phyloP scores from a whole-genome alignment of 2,113 vertebrate genomes.

The Microtus oregoni region DNA sequence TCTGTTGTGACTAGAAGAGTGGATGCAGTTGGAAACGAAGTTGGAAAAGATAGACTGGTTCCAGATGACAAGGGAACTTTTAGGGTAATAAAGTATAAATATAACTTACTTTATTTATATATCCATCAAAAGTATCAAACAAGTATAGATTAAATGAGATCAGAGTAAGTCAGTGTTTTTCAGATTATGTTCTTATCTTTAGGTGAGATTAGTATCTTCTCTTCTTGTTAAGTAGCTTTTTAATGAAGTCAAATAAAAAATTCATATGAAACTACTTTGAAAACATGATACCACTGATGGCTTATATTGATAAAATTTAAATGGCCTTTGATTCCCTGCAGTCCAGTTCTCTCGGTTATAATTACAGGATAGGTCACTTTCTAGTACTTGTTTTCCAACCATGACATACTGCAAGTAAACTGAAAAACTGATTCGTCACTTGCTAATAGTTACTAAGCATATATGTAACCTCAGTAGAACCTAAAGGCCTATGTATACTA shows the following conservation, averaged over 20 bases:
- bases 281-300: slow-evolving; percentile 17
- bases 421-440: slow-evolving; percentile 45
- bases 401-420: slow-evolving; percentile 56
- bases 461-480: not conserved
- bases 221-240: slow-evolving; percentile 7
- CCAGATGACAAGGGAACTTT: slow-evolving; percentile 23
- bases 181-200: slow-evolving; percentile 46
- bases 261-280: not conserved
- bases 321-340: not conserved
- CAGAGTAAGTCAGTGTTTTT: slow-evolving; percentile 35
- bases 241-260: slow-evolving; percentile 24
- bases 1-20: slow-evolving; percentile 58
- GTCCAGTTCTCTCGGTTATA: not conserved
- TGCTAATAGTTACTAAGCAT: not conserved
- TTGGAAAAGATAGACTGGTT: slow-evolving; percentile 51
- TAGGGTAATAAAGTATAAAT: slow-evolving; percentile 52
- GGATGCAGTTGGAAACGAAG: slow-evolving; percentile 54
- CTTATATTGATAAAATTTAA: slow-evolving; percentile 9
- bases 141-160: slow-evolving; percentile 58
- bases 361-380: not conserved
- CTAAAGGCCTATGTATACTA: slow-evolving; percentile 1
- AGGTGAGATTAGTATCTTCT: not conserved
- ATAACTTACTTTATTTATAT: slow-evolving; percentile 58
- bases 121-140: slow-evolving; percentile 3
- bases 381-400: not conserved